A percentile compares a stretch with the other conserved stretches of the same genome.
Evolutionary conservation across 2,797 vertebrate species (phyloP).

Genomic region (Ciconia nigra): DNA sequence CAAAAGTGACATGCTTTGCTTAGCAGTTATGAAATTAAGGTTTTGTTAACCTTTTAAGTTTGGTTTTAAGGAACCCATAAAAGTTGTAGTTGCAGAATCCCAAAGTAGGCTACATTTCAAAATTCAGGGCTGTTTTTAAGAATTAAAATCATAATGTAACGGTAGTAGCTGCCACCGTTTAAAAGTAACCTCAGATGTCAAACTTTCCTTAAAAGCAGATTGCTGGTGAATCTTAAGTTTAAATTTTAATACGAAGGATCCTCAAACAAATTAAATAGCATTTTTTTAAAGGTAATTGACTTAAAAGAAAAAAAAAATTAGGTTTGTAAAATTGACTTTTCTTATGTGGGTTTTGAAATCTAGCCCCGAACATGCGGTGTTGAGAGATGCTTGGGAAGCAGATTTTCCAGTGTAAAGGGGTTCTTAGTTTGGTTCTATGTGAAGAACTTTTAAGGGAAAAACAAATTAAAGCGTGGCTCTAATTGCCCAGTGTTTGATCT

Average conservation of each 20-base stretch:
- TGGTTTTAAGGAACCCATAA: slow-evolving; percentile 79
- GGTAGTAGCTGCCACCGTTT: slow-evolving; percentile 75
- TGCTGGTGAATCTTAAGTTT: slow-evolving; percentile 76
- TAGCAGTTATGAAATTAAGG: slow-evolving; percentile 73
- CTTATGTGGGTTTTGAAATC: slow-evolving; percentile 96
- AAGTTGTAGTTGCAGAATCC: slow-evolving; percentile 98
- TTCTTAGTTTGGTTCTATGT: not conserved
- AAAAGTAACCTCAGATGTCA: slow-evolving; percentile 74
- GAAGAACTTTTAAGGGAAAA: slow-evolving; percentile 49
- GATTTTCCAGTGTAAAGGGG: slow-evolving; percentile 19
- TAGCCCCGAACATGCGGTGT: slow-evolving; percentile 95
- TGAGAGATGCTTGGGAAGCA: slow-evolving; percentile 83
- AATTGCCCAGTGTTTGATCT: slow-evolving; percentile 53
- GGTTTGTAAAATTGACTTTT: slow-evolving; percentile 76
- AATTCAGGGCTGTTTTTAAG: slow-evolving; percentile 85
- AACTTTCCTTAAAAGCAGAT: slow-evolving; percentile 77
- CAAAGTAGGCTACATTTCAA: slow-evolving; percentile 99
- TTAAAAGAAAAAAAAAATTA: slow-evolving; percentile 75
- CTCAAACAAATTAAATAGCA: slow-evolving; percentile 87
- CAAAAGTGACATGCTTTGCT: slow-evolving; percentile 78
- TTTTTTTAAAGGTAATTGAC: slow-evolving; percentile 84
- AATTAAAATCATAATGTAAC: slow-evolving; percentile 75
- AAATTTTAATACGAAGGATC: slow-evolving; percentile 76
- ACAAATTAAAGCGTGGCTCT: slow-evolving; percentile 17
- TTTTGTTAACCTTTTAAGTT: slow-evolving; percentile 77